Conservation (phyloP, 2,113 vertebrate species). For the Hippocampus abdominalis region DNA sequence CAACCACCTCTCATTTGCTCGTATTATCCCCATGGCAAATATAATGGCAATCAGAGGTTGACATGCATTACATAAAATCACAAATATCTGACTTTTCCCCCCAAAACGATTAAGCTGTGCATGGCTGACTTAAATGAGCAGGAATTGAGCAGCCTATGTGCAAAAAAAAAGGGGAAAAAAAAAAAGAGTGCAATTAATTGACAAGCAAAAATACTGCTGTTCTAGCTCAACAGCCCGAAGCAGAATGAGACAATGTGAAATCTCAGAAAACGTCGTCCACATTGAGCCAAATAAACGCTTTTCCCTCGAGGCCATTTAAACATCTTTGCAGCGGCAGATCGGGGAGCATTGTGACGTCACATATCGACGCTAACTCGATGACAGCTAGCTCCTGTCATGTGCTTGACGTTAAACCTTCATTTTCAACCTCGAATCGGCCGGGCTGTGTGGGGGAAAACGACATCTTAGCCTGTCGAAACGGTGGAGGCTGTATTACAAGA, state of each 20-base stretch:
- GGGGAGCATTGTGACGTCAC: slow-evolving; percentile 4
- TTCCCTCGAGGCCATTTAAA: not conserved
- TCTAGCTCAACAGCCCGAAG: no score
- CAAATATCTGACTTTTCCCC: no score
- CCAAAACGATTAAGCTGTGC: no score
- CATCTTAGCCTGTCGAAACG: not conserved
- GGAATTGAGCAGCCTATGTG: no score
- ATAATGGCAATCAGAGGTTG: no score
- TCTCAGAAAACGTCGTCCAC: not conserved
- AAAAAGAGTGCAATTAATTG: no score
- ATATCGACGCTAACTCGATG: slow-evolving; percentile 12
- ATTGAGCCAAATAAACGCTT: not conserved
- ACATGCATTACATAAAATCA: no score
- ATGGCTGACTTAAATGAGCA: no score
- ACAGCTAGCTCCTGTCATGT: slow-evolving; percentile 11
- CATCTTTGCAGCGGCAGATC: not conserved
- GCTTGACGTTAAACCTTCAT: not conserved
- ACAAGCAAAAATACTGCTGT: no score
- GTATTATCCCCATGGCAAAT: no score
- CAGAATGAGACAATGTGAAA: not conserved
- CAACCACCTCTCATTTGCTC: no score
- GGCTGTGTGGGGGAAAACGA: not conserved
- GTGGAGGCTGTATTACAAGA: not conserved
- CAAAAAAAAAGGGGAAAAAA: no score
- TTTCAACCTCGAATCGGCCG: not conserved